Evolutionary conservation across 2,797 vertebrate species (phyloP).

Genomic region (Diplodus sargus): DNA sequence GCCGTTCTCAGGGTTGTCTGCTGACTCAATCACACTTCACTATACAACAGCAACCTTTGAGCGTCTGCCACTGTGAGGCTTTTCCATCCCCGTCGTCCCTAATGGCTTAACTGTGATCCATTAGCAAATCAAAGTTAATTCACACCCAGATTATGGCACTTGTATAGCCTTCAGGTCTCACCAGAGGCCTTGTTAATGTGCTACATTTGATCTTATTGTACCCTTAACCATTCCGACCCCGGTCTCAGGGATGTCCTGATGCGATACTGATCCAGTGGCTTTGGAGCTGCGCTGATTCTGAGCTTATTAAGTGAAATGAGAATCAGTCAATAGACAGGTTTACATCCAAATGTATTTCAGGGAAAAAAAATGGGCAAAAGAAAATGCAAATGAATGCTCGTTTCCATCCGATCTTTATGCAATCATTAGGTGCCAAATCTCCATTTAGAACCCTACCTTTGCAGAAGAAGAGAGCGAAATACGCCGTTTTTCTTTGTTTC

Average conservation of each 20-base stretch:
- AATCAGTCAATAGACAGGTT: too few species aligned
- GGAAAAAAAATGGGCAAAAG: too few species aligned
- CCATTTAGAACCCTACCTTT: too few species aligned
- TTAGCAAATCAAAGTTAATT: constrained; percentile 55
- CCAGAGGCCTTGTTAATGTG: constrained; percentile 3
- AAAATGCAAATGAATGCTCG: too few species aligned
- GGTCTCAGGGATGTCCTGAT: not conserved
- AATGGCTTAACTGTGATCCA: constrained; percentile 59
- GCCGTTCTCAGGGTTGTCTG: constrained; percentile 44
- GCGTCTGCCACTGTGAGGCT: constrained; percentile 26
- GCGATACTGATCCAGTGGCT: not conserved
- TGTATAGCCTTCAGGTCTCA: constrained; percentile 20
- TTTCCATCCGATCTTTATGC: too few species aligned
- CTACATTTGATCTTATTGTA: constrained; percentile 24
- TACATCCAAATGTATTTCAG: too few species aligned
- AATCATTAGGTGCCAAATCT: too few species aligned
- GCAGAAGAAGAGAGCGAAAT: too few species aligned
- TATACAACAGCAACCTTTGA: constrained; percentile 24
- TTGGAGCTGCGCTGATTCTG: not conserved
- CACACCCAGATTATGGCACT: constrained; percentile 32
- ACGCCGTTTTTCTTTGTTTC: too few species aligned
- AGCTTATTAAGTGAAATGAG: not conserved
- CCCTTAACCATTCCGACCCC: not conserved
- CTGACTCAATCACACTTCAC: constrained; percentile 32
- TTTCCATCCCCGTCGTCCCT: constrained; percentile 20